Evolutionary conservation across 2,888 invertebrate genomes (phyloP).

Genomic region (Sminthurides aquaticus): DNA sequence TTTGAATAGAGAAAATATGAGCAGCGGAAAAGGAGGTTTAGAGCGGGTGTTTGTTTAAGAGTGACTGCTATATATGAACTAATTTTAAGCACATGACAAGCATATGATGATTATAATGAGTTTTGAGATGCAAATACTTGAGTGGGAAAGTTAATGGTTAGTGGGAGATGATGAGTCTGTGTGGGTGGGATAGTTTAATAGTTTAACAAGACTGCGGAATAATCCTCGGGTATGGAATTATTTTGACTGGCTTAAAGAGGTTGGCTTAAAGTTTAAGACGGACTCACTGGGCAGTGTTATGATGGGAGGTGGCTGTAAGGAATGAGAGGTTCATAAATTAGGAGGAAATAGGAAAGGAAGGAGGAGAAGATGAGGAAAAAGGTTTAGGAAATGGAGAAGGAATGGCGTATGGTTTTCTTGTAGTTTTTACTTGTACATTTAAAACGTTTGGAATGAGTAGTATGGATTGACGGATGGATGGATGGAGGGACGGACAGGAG

Average conservation of each 20-base stretch:
- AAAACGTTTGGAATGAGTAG: too few relatives aligned
- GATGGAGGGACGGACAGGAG: neutral
- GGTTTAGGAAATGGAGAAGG: neutral
- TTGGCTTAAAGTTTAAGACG: neutral
- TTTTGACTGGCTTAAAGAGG: neutral
- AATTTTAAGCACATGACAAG: neutral
- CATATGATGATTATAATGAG: neutral
- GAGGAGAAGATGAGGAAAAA: neutral
- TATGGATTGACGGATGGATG: neutral
- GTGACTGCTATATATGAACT: too few relatives aligned
- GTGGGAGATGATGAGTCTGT: neutral
- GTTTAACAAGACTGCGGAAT: too few relatives aligned
- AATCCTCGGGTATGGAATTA: neutral
- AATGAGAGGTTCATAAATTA: conserved; percentile 1
- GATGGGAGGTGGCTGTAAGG: too few relatives aligned
- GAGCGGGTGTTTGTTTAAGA: too few relatives aligned
- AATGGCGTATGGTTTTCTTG: neutral
- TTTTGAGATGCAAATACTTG: neutral
- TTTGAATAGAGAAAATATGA: too few relatives aligned
- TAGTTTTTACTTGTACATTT: neutral
- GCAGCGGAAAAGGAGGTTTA: too few relatives aligned
- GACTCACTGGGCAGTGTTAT: neutral
- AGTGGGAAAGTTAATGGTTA: neutral
- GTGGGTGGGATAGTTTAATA: neutral
- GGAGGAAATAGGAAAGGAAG: neutral